Evolutionary conservation across 2,888 invertebrate genomes (phyloP), one percentile per base, ranked within the genome.

Genomic region (Volucella zonaria): DNA sequence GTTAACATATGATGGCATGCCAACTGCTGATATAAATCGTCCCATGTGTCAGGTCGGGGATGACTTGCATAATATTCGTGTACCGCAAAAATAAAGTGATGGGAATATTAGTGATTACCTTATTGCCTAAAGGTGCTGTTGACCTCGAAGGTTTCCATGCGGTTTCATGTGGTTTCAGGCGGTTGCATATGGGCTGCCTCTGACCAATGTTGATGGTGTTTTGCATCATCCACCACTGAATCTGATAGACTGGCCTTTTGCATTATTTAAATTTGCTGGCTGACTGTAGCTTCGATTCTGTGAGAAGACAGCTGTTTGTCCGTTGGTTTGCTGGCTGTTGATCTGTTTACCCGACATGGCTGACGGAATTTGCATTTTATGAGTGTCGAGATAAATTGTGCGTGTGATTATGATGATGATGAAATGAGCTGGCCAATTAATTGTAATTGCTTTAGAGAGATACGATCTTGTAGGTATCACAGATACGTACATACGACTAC

Each of bases 121-220:
- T 49, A 45, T 59, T 80, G 83, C 83, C 75, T 66, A 83, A 80
- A 83, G 80, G 83, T 83, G 83, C 83, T 83, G 83, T 83, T 83
- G 83, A 83, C 83, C 83, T 83, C 83, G 83, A 83, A 75, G 67
- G 80, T 64, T 68, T 15, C 6, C 31, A 31, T 31, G 31, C 6
- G 31, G 6, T 31, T 31, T 31, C 31, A 31, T 31, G 31, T 23
- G 23, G 23, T 18, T 18, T 18, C 18, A 18, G 1, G 18, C 6
- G 31, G 31, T 31, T 31, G 4, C 74, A 58, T 68, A 68, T 47
- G 61, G 78, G 73, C 71, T 66, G 71, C 56, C 66, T 79, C 71
- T 66, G 71, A 67, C 66, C 70, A 49, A 52, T 54, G 70, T 68
- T 80, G 67, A 75, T 76, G 71, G 18, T 43, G 51, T 70, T 71